Evolutionary conservation across 2,888 invertebrate genomes (phyloP).

Genomic region (Orgyia antiqua): DNA sequence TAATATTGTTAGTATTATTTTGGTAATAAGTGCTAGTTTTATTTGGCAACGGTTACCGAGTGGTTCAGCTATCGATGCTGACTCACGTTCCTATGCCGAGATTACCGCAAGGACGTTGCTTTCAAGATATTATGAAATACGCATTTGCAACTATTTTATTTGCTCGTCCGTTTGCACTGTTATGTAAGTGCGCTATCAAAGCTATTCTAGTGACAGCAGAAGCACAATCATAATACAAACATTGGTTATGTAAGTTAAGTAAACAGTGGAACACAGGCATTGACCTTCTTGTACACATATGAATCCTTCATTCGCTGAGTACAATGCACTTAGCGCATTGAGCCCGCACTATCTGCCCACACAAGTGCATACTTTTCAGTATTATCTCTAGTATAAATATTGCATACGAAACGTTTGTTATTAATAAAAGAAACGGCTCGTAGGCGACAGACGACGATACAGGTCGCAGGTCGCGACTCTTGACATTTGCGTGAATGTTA

Average conservation of each 20-base stretch:
- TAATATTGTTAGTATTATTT: constrained; percentile 44
- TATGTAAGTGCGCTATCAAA: constrained; percentile 10
- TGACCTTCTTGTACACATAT: constrained; percentile 65
- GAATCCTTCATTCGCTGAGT: constrained; percentile 63
- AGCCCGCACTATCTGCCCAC: constrained; percentile 60
- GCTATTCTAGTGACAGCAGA: constrained; percentile 30
- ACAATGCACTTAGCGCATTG: constrained; percentile 62
- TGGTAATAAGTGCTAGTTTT: constrained; percentile 50
- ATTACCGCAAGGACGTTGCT: constrained; percentile 61
- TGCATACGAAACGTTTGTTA: constrained; percentile 37
- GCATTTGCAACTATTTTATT: constrained; percentile 24
- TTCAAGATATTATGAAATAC: constrained; percentile 49
- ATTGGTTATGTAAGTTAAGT: constrained; percentile 58
- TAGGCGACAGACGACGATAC: constrained; percentile 18
- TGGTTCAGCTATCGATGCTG: constrained; percentile 43
- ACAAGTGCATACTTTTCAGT: constrained; percentile 54
- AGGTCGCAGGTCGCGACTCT: constrained; percentile 14
- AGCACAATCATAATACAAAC: constrained; percentile 50
- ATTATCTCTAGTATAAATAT: constrained; percentile 40
- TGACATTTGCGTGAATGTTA: constrained; percentile 20
- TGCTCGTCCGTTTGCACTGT: constrained; percentile 10
- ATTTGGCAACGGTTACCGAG: constrained; percentile 56
- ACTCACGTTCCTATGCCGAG: constrained; percentile 57
- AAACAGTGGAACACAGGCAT: constrained; percentile 53
- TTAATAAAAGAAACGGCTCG: constrained; percentile 21